Evolutionary conservation across 2,888 invertebrate species (phyloP).

Genomic region (Griposia aprilina): DNA sequence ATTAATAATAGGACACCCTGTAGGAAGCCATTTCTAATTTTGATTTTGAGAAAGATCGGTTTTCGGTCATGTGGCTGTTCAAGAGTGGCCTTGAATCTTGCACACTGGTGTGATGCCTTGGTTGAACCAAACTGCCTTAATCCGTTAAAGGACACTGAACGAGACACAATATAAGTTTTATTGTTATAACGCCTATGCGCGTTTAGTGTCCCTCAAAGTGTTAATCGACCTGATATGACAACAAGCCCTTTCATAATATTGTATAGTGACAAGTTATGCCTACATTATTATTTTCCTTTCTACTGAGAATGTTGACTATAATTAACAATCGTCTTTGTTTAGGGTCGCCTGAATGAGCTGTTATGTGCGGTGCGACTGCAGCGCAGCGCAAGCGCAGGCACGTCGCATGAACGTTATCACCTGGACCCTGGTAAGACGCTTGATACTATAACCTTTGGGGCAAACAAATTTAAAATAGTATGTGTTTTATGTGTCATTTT

Average conservation of each 20-base stretch:
- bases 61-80: not conserved
- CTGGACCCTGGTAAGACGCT: constrained; percentile 92
- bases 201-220: too few species aligned
- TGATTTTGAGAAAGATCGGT: not conserved
- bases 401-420: constrained; percentile 93
- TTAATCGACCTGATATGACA: not conserved
- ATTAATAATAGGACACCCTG: not conserved
- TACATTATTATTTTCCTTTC: not conserved
- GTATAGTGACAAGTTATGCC: not conserved
- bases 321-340: constrained; percentile 20
- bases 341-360: constrained; percentile 97
- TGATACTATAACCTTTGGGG: not conserved
- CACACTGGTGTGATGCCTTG: too few species aligned
- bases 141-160: too few species aligned
- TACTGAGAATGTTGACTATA: not conserved
- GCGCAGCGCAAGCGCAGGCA: constrained; percentile 91
- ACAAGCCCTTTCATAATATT: not conserved
- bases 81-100: too few species aligned
- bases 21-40: not conserved
- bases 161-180: too few species aligned
- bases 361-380: constrained; percentile 96
- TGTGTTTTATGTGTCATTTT: too few species aligned
- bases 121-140: not conserved
- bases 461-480: too few species aligned
- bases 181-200: too few species aligned